These are phyloP conservation scores for Pasiphila rectangulata DNA, from an alignment of 2,888 invertebrate genomes.

Conservation along the genomic window DNA sequence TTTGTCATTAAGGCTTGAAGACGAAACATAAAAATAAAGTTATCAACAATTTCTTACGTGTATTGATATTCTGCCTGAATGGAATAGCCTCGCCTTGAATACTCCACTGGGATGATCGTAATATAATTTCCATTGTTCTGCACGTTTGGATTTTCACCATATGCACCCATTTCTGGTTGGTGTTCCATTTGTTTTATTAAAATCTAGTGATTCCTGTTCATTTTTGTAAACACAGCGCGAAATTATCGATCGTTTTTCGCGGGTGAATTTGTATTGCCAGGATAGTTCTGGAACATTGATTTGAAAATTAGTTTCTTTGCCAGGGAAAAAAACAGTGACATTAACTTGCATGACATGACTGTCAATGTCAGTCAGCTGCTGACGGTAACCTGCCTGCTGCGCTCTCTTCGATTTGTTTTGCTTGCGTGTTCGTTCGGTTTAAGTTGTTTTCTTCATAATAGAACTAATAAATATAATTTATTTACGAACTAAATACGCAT, in stretches of 20 bases:
- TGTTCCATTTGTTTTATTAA: conserved; percentile 69
- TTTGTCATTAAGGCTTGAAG: too few species aligned
- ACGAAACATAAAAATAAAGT: too few species aligned
- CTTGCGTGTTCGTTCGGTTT: conserved; percentile 5
- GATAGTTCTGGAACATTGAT: background rate
- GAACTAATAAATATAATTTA: background rate
- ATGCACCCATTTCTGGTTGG: conserved; percentile 72
- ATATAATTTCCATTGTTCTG: conserved; percentile 79
- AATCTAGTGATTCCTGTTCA: conserved; percentile 23
- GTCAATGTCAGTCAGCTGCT: conserved; percentile 7
- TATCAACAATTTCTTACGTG: conserved; percentile 59
- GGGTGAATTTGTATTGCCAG: conserved; percentile 46
- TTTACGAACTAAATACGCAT: background rate
- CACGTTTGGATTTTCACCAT: conserved; percentile 72
- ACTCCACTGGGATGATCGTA: conserved; percentile 82
- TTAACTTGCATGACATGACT: background rate
- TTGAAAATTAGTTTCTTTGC: conserved; percentile 47
- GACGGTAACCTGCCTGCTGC: background rate
- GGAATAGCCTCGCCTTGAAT: conserved; percentile 77
- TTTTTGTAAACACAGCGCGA: conserved; percentile 31
- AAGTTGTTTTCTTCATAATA: background rate
- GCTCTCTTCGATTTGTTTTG: conserved; percentile 2
- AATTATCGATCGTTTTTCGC: conserved; percentile 66
- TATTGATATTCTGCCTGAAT: conserved; percentile 82
- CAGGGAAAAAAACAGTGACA: conserved; percentile 16